Base-by-base conservation (phyloP, 2,113 vertebrate species). In the Galbula dea region DNA sequence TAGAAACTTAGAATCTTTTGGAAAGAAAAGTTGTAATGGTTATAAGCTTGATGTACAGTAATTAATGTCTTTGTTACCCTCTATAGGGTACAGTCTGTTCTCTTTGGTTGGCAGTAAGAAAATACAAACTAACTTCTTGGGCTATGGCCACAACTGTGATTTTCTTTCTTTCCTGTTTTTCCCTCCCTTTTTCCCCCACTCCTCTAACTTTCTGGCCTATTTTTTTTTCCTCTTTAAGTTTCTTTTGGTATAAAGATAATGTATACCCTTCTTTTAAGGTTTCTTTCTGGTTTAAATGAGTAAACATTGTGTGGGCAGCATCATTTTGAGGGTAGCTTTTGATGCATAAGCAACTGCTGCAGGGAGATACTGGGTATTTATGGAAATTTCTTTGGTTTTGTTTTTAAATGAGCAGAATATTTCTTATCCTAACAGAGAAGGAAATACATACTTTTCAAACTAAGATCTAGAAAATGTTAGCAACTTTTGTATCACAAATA, bases 291-390 rank as follows among this genome's bases (percentile, higher is more conserved):
- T 86, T 95, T 75, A 86, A 94, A 62, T 90, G 80, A 90, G 57
- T 93, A 94, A 88, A 86, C 27, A 13, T 78, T 72, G 61, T 93
- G 95, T 96, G 73, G 94, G 94, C 61, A 92, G 86, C 76, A 86
- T 83, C 12, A 20, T 62, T 88, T 90, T 83, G 57, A 85, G 61
- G 39, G 65, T 81, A 73, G 69, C 37, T 90, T 95, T 93, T 92
- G 74, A 90, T 93, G 74, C 68, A 52, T 65, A 86, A 86, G 65
- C 69, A 52, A 61, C 58, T 90, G 48, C 90, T 93, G 57, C 48
- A 78, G 69, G 75, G 48, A 77, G 52, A 61, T 81, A 34, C 48
- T 86, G 68, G 74, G 10, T 95, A 94, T 94, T 88, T 95, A 80
- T 95, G 79, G 72, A 88, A 76, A 27, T n/a, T 37, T 43, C 18